Conservation (phyloP, 2,113 vertebrate species). For the Festucalex cinctus region DNA sequence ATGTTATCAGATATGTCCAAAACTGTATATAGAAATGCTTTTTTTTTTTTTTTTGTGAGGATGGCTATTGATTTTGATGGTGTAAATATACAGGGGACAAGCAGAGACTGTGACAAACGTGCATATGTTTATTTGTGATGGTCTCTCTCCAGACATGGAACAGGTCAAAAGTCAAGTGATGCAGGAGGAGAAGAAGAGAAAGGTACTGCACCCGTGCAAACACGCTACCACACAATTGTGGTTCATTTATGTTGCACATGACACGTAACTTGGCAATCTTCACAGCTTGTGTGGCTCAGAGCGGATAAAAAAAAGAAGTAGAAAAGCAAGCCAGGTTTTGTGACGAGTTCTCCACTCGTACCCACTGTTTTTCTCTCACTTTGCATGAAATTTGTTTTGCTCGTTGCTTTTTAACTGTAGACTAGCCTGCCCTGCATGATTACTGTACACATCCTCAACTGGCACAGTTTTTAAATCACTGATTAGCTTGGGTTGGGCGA, state of each 20-base stretch:
- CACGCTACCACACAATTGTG: slow-evolving; percentile 1
- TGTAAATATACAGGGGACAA: not conserved
- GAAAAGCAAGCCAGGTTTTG: slow-evolving; percentile 2
- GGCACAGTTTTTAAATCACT: not conserved
- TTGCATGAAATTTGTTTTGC: slow-evolving; percentile 18
- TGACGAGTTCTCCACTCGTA: slow-evolving; percentile 11
- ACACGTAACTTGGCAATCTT: not conserved
- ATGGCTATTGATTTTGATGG: not conserved
- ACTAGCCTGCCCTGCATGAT: slow-evolving; percentile 1
- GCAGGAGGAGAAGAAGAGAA: slow-evolving; percentile 18
- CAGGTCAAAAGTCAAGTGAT: slow-evolving; percentile 25
- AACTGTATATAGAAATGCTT: too few relatives aligned
- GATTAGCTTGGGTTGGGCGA: not conserved
- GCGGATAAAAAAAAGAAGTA: not conserved
- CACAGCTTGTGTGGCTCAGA: not conserved
- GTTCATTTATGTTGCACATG: slow-evolving; percentile 1
- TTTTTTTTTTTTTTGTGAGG: not conserved
- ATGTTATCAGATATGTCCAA: too few relatives aligned
- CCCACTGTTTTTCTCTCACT: slow-evolving; percentile 7
- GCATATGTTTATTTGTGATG: not conserved
- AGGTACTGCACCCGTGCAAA: slow-evolving; percentile 28
- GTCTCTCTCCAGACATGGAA: slow-evolving; percentile 35
- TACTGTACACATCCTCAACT: slow-evolving; percentile 2
- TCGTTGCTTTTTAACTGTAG: slow-evolving; percentile 19
- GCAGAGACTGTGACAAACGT: not conserved